Evolutionary conservation across 37 sponge, comb jelly and placozoan species (phyloP).

Genomic region (Spongilla lacustris): DNA sequence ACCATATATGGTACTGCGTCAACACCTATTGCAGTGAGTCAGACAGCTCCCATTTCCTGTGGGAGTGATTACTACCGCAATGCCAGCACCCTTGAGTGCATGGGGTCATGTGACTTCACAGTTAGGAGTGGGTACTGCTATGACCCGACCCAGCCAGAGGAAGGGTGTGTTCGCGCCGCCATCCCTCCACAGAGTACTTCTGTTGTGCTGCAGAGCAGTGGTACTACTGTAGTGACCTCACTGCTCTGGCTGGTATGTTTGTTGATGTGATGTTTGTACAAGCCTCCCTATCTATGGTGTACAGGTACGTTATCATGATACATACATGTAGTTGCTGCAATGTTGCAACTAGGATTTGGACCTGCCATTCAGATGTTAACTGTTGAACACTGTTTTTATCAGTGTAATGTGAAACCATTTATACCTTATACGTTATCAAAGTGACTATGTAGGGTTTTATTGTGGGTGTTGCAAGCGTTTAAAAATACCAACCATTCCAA

Average conservation of each 20-base stretch:
- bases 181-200: not conserved
- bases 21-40: constrained; percentile 16
- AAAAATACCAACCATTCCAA: no score
- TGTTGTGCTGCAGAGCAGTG: not conserved
- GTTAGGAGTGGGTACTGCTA: not conserved
- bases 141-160: not conserved
- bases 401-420: no score
- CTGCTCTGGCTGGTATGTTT: not conserved
- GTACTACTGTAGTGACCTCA: not conserved
- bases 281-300: no score
- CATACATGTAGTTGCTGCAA: no score
- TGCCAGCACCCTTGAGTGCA: constrained; percentile 50
- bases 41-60: constrained; percentile 21
- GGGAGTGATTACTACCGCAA: constrained; percentile 31
- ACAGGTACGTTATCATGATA: no score
- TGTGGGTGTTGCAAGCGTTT: no score
- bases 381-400: no score
- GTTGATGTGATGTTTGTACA: no score
- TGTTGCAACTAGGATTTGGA: no score
- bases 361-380: no score
- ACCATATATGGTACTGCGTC: constrained; percentile 36
- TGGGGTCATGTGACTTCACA: constrained; percentile 19
- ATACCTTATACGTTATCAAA: no score
- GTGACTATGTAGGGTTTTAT: no score
- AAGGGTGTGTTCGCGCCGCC: not conserved